Base-by-base conservation (phyloP, 1,140 invertebrate species). In the Halyomorpha halys region DNA sequence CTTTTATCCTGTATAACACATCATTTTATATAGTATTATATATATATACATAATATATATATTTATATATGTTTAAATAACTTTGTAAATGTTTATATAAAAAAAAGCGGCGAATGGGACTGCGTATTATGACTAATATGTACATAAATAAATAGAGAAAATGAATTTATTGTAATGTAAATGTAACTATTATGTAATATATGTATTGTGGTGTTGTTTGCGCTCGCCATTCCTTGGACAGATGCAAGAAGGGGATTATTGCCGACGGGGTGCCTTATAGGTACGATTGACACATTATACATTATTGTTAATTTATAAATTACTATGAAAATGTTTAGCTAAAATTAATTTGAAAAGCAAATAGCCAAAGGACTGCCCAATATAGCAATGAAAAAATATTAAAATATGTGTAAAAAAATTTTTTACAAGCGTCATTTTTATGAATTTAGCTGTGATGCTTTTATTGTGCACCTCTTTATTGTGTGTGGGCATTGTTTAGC, bases 1-100 rank as follows among this genome's bases (percentile, higher is more conserved):
- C 19, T 56, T 56, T 56, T 56, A 56, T 56, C 23, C 23, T 23
- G 23, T 25, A 56, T 39, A 39, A 39, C 34, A 56, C 53, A 56
- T 56, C 53, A 56, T 56, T 56, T 56, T 56, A 56, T 56, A 56
- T 56, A 56, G 53, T 56, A 56, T 56, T 23, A 56, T 56, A 56
- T 56, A 56, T 56, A 16, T 23, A 19, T n/a, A 53, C 21, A 53
- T 53, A 53, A 19, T n/a, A 19, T 53, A 56, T 56, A 56, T 49
- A 49, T 49, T 11, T 49, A 49, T 49, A 56, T 56, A 56, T 56
- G 23, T 23, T 11, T 23, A 56, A 56, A 49, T 19, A 49, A 56
- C 23, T 16, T 56, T 56, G 23, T 56, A 23, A 16, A 39, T 39
- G 34, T 39, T 39, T 39, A 39, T 39, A 39, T 39, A 39, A 39